Conservation (phyloP, 1,140 invertebrate species). For the Procambarus clarkii region DNA sequence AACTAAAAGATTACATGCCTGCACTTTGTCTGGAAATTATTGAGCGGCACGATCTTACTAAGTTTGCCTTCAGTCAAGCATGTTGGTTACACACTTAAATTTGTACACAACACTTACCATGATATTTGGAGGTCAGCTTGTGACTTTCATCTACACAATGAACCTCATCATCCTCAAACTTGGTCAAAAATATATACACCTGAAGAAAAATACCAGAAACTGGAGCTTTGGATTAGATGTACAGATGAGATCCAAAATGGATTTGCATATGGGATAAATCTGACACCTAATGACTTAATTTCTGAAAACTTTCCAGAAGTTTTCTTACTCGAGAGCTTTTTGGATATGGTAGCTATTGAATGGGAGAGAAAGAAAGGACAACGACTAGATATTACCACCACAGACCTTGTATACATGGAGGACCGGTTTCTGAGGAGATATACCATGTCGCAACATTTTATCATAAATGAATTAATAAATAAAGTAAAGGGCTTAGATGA, state of each 20-base stretch:
- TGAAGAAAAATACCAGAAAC: conserved; percentile 7
- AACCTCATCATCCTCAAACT: conserved; percentile 40
- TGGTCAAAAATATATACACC: conserved; percentile 3
- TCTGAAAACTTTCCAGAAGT: conserved; percentile 3
- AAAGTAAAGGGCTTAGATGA: neutral
- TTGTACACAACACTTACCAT: conserved; percentile 14
- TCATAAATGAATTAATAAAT: conserved; percentile 7
- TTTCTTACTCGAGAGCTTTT: conserved; percentile 36
- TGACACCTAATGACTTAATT: neutral
- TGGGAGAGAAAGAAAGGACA: conserved; percentile 50
- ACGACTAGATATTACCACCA: neutral
- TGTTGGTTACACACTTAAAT: conserved; percentile 39
- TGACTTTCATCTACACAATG: conserved; percentile 28
- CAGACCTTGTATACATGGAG: conserved; percentile 11
- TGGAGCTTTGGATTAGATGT: conserved; percentile 9
- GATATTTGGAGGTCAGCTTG: conserved; percentile 26
- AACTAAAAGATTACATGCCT: conserved; percentile 16
- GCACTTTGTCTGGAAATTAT: conserved; percentile 11
- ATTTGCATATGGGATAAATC: neutral
- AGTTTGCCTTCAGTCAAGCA: conserved; percentile 54
- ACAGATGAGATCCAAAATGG: neutral
- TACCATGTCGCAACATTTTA: neutral
- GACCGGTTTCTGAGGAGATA: conserved; percentile 26
- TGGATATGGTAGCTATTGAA: conserved; percentile 42
- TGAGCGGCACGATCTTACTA: conserved; percentile 42